phyloP scores from a whole-genome alignment of 2,113 vertebrate genomes.

The Salvator merianae region DNA sequence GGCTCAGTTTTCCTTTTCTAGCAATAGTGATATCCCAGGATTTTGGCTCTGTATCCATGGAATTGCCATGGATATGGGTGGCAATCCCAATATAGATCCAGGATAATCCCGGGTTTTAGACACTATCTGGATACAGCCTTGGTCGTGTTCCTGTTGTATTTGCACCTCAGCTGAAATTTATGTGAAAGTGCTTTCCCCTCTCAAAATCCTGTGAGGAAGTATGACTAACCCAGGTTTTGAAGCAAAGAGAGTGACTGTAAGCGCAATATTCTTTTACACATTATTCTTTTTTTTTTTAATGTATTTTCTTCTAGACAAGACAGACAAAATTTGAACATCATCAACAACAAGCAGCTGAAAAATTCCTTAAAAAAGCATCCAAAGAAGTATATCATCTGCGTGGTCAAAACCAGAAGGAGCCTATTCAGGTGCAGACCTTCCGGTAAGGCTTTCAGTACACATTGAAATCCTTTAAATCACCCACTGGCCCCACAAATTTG shows the following conservation, averaged over 20 bases:
- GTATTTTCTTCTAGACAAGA: constrained; percentile 76
- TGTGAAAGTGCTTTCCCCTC: not conserved
- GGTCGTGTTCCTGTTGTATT: not conserved
- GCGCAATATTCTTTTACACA: not conserved
- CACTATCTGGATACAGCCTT: no score
- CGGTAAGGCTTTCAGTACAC: constrained; percentile 73
- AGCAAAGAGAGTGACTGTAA: not conserved
- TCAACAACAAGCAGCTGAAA: constrained; percentile 92
- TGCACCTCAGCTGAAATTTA: not conserved
- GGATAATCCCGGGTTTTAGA: no score
- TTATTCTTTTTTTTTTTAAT: constrained; percentile 4
- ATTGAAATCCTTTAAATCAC: not conserved
- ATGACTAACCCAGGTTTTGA: not conserved
- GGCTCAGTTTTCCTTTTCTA: no score
- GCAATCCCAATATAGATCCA: no score
- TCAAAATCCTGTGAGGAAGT: not conserved
- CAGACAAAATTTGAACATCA: constrained; percentile 93
- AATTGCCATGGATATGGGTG: no score
- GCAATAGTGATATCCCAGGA: no score
- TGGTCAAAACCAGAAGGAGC: constrained; percentile 92
- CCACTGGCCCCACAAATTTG: no score
- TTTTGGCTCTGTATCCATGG: no score
- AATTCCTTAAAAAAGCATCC: constrained; percentile 94
- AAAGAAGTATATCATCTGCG: constrained; percentile 94
- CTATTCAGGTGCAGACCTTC: constrained; percentile 95